Base-by-base conservation (phyloP, 2,113 vertebrate species). In the Psittacus erithacus region DNA sequence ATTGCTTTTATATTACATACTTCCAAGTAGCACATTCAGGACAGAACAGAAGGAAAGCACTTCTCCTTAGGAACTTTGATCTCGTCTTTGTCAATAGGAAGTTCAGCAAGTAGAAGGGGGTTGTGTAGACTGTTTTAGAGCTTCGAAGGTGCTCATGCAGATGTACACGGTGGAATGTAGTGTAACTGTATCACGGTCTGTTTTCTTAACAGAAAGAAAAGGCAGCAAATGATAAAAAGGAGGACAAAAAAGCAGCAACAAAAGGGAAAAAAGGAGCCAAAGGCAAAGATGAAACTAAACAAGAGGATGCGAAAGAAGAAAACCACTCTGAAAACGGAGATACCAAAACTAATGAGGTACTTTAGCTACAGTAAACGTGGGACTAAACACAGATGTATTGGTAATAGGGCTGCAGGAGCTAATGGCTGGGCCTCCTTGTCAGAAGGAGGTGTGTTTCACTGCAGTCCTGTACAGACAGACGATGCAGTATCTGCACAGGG, bases 291-390 rank as follows among this genome's bases (percentile, higher is more conserved):
- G 98, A 98, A 96, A 97, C 95, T 93, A 98, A 98, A 46, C 97
- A 97, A 94, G 98, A 98, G 84, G 99, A 99, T 95, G 97, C 98
- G 73, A 98, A 98, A 93, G 98, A 99, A 97, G 99, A 99, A 97
- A 98, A 98, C 98, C 98, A 99, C 98, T 98, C 99, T 98, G 98
- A 99, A 98, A 99, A 99, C 3, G 99, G 99, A 98, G 99, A 99
- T 94, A 98, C 98, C 97, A 99, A 99, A 98, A 98, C 98, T 98
- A 98, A 98, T 39, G 98, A 99, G 98, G 99, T 99, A 98, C 63
- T 83, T 89, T 39, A 93, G 92, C 73, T 80, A 2, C 92, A 43
- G n/a, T 82, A 19, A 47, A 67, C 9, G 5, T 9, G 83, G 73
- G 88, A 52, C 47, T 86, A 52, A 67, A 24, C 46, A 18, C 76